Conservation (phyloP, 1,140 invertebrate genomes). For the Formica exsecta region DNA sequence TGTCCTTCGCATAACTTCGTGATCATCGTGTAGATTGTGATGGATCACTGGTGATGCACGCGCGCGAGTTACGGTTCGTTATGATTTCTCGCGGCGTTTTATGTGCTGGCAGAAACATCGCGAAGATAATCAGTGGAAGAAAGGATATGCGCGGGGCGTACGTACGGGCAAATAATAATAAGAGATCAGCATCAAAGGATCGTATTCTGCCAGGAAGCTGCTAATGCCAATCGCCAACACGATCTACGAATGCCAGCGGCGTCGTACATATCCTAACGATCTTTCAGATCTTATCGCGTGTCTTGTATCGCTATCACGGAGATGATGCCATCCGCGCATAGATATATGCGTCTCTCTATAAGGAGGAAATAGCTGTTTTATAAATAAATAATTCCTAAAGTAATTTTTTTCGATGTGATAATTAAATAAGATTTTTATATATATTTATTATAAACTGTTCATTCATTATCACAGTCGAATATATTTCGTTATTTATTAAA, state of each 20-base stretch:
- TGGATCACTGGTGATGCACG: conserved; percentile 75
- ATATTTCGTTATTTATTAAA: conserved; percentile 1
- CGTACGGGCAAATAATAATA: conserved; percentile 50
- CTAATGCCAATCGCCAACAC: conserved; percentile 59
- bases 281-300: conserved; percentile 50
- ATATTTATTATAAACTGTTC: background rate
- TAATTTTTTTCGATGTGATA: background rate
- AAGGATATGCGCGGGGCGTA: conserved; percentile 6
- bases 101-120: conserved; percentile 22
- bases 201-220: conserved; percentile 58
- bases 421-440: background rate
- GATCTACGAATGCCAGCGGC: conserved; percentile 51
- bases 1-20: conserved; percentile 81
- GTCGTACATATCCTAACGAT: conserved; percentile 52
- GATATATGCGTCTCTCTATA: background rate
- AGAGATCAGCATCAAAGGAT: conserved; percentile 35
- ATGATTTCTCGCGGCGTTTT: conserved; percentile 77
- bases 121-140: conserved; percentile 59
- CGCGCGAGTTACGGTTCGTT: conserved; percentile 76
- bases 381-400: background rate
- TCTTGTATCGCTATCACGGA: conserved; percentile 45
- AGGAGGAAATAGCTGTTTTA: background rate
- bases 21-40: conserved; percentile 78
- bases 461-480: background rate
- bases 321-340: conserved; percentile 40